These are phyloP conservation scores for Tipula confusa DNA, from an alignment of 2,888 invertebrate genomes.

Conservation along the genomic window DNA sequence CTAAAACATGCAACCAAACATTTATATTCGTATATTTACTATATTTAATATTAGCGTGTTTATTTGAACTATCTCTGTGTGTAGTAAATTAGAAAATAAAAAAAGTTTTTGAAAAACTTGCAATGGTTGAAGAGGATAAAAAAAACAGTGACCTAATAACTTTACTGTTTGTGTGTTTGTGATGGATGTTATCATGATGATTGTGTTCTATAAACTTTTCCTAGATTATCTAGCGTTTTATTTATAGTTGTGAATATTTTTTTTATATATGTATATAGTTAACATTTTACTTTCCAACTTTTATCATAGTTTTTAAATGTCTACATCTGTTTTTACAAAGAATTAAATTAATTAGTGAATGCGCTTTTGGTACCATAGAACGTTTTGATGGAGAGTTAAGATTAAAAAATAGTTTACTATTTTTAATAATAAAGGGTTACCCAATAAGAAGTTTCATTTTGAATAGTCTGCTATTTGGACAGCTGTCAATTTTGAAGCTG, in stretches of 20 bases:
- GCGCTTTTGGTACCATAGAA: neutral
- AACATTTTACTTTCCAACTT: neutral
- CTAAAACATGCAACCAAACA: neutral
- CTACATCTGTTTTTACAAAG: neutral
- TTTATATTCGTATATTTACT: neutral
- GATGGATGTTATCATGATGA: neutral
- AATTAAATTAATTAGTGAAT: neutral
- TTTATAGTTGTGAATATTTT: too few relatives aligned
- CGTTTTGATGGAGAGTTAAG: neutral
- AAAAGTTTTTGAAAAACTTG: neutral
- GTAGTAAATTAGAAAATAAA: too few relatives aligned
- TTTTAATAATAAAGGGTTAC: too few relatives aligned
- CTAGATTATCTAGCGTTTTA: neutral
- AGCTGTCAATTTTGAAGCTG: too few relatives aligned
- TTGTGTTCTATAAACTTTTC: neutral
- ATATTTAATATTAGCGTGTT: neutral
- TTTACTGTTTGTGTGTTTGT: neutral
- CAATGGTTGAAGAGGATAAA: neutral
- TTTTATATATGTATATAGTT: neutral
- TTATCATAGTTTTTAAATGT: neutral
- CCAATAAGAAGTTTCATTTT: too few relatives aligned
- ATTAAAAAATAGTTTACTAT: neutral
- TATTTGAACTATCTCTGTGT: neutral
- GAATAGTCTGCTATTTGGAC: too few relatives aligned
- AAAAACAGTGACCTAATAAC: neutral